Percentiles rank a stretch among this genome's conserved stretches.
Evolutionary conservation across 2,888 invertebrate genomes (phyloP).

Genomic region (Buathra laborator): DNA sequence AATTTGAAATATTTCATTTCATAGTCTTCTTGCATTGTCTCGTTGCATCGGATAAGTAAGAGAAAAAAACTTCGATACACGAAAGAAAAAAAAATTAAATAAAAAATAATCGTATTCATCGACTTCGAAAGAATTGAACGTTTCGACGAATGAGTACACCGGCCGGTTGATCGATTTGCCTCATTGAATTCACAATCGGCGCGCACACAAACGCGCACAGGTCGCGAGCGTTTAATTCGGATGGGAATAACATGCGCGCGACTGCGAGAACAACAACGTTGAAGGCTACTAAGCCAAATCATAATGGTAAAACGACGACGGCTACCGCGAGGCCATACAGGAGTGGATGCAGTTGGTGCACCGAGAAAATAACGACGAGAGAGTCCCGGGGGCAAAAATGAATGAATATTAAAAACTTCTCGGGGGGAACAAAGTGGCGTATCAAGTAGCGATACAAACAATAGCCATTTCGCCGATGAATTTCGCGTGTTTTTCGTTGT

Average conservation of each 20-base stretch:
- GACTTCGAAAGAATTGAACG: not conserved
- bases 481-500: not conserved
- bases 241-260: constrained; percentile 25
- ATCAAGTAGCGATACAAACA: not conserved
- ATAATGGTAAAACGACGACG: constrained; percentile 55
- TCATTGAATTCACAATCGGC: constrained; percentile 39
- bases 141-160: not conserved
- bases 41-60: not conserved
- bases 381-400: constrained; percentile 23
- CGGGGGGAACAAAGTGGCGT: constrained; percentile 1
- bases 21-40: no score
- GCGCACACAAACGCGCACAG: constrained; percentile 15
- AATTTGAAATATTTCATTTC: no score
- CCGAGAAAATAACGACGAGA: constrained; percentile 10
- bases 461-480: not conserved
- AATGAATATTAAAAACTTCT: constrained; percentile 39
- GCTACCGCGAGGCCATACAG: constrained; percentile 37
- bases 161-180: constrained; percentile 24
- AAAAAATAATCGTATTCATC: not conserved
- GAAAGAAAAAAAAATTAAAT: not conserved
- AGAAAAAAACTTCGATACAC: not conserved
- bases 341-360: not conserved
- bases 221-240: constrained; percentile 35
- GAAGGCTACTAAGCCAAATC: constrained; percentile 53
- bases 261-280: constrained; percentile 25